These are phyloP conservation scores for Proterorhinus semilunaris DNA, from an alignment of 2,113 vertebrate genomes.

Conservation along the genomic window DNA sequence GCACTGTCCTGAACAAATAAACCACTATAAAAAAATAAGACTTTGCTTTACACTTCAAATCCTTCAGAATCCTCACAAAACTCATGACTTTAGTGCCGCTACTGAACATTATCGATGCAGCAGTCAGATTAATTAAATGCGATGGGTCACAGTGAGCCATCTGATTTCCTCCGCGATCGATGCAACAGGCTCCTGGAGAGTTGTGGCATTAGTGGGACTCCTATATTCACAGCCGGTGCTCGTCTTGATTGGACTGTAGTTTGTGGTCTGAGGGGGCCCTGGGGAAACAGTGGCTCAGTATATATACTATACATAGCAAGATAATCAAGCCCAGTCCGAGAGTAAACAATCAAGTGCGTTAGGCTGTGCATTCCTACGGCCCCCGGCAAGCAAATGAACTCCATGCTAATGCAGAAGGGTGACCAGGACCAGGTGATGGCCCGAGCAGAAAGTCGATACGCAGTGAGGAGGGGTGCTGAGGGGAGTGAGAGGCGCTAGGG, in stretches of 20 bases:
- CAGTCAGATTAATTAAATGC: conserved; percentile 45
- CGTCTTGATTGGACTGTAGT: conserved; percentile 46
- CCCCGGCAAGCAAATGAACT: conserved; percentile 44
- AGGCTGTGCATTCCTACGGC: conserved; percentile 28
- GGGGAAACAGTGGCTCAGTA: conserved; percentile 35
- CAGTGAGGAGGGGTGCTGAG: conserved; percentile 42
- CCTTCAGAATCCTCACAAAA: neutral
- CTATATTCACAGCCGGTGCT: conserved; percentile 8
- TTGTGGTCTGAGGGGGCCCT: conserved; percentile 37
- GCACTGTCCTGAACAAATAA: no score
- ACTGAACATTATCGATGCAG: conserved; percentile 25
- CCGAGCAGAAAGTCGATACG: conserved; percentile 63
- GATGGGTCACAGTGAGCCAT: conserved; percentile 51
- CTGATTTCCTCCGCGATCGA: conserved; percentile 52
- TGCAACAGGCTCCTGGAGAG: conserved; percentile 46
- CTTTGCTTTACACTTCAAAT: neutral
- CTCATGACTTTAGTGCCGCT: conserved; percentile 5
- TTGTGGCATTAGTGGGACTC: conserved; percentile 39
- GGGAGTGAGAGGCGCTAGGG: conserved; percentile 50
- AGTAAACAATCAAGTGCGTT: conserved; percentile 23
- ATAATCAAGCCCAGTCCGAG: conserved; percentile 26
- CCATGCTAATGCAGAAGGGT: conserved; percentile 54
- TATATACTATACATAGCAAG: conserved; percentile 10
- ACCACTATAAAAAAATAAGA: neutral
- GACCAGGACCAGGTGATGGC: conserved; percentile 66